Evolutionary conservation across 2,113 vertebrate genomes (phyloP), one percentile per base, ranked within the genome.

Genomic region (Sapajus apella): DNA sequence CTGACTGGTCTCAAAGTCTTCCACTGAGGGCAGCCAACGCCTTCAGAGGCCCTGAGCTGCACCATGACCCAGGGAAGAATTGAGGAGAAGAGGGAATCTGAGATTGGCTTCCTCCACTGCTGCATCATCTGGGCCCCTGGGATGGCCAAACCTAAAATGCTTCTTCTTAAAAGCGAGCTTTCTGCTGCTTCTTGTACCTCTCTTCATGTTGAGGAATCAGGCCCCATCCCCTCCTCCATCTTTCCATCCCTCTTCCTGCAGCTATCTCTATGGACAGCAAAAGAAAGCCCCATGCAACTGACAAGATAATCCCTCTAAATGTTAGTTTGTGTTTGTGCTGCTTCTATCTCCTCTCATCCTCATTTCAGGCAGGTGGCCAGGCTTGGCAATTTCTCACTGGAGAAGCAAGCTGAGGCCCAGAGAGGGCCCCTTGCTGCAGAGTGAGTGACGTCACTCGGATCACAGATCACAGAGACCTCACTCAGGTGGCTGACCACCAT

Each of bases 61-160:
- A 6, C 70, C 2, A 2, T 40, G 8, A 43, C 23, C 16, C 8
- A 3, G 21, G 52, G 35, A 52, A 76, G 76, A 83, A 32, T 2
- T 21, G 35, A 80, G 45, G 37, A 30, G 43, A 56, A 35, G 23
- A 14, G 3, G 55, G 23, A 37, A 8, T n/a, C 21, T 27, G 35
- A 66, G 43, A 20, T 45, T 64, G 17, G 70, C 4, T 6, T 35
- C 47, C 32, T 5, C 2, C 45, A 43, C 0, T 0, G 1, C 20
- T 21, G 61, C 12, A 35, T n/a, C 23, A 72, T 11, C 76, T 13
- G 64, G 52, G 30, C 17, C n/a, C 17, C 72, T 3, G 16, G 0
- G 43, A 32, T 80, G 27, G 50, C 35, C 40, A 68, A 43, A 23
- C 43, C 70, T 90, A 45, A 70, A 79, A 68, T 66, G 37, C 1